Percentiles rank a stretch among this genome's conserved stretches.
Evolutionary conservation across 2,797 vertebrate genomes (phyloP).

Genomic region (Ficedula albicollis): DNA sequence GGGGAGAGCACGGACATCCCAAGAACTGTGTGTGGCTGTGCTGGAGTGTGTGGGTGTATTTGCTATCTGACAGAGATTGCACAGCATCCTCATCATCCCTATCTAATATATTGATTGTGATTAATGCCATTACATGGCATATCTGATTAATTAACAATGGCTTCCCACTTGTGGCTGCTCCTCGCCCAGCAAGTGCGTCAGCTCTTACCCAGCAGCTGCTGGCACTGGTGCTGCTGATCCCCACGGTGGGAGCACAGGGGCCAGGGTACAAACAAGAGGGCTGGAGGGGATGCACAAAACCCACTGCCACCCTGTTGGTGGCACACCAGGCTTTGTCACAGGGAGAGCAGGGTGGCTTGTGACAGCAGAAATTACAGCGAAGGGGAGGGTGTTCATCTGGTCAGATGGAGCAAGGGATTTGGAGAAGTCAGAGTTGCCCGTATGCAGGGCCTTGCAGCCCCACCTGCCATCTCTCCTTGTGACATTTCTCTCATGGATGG

Average conservation of each 20-base stretch:
- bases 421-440: neutral
- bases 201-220: neutral
- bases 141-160: constrained; percentile 56
- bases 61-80: constrained; percentile 6
- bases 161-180: neutral
- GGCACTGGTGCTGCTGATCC: neutral
- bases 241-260: accelerated
- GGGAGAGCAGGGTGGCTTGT: neutral
- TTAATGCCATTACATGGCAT: neutral
- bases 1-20: neutral
- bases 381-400: neutral
- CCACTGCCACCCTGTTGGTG: accelerated
- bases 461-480: neutral
- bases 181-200: neutral
- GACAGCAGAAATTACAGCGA: neutral
- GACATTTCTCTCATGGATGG: neutral
- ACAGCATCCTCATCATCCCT: neutral
- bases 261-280: neutral
- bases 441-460: neutral
- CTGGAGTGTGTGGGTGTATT: neutral
- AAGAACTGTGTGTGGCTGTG: neutral
- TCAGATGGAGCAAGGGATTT: neutral
- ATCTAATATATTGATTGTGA: constrained; percentile 37
- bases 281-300: neutral
- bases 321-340: neutral